phyloP scores from a whole-genome alignment of 2,113 vertebrate genomes.

The Smithornis capensis region DNA sequence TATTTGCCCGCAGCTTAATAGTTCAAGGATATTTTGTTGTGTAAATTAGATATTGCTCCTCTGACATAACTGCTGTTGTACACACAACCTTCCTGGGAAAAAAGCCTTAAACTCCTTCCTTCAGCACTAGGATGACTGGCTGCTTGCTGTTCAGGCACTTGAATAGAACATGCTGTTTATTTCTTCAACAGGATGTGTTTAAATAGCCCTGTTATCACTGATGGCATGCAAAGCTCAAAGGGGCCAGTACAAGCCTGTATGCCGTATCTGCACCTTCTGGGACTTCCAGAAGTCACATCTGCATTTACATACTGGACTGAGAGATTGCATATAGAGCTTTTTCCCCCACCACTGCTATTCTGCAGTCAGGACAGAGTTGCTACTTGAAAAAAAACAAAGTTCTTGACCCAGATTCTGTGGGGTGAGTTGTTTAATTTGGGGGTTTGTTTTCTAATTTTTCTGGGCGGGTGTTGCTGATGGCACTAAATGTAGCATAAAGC shows the following conservation, averaged over 20 bases:
- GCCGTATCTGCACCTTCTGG: not conserved
- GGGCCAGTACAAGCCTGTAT: not conserved
- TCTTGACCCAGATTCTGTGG: not conserved
- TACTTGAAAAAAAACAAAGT: not conserved
- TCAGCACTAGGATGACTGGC: not conserved
- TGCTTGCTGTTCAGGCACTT: not conserved
- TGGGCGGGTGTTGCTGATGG: not conserved
- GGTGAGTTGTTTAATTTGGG: not conserved
- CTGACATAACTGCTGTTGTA: not conserved
- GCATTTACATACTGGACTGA: not conserved
- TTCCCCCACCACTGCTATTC: not conserved
- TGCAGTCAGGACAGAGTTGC: not conserved
- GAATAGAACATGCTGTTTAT: not conserved
- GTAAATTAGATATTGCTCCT: not conserved
- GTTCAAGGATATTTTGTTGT: constrained; percentile 27
- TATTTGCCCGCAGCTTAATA: not conserved
- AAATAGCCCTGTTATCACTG: not conserved
- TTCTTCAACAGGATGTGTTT: not conserved
- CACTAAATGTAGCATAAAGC: not conserved
- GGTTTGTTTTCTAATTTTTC: not conserved
- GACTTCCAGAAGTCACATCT: not conserved
- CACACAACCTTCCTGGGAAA: not conserved
- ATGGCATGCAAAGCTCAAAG: not conserved
- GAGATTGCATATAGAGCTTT: not conserved
- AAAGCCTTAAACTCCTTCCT: not conserved